Percentiles rank a stretch among this genome's conserved stretches.
Conservation (phyloP, 1,140 invertebrate genomes). For the Papilio polyxenes region DNA sequence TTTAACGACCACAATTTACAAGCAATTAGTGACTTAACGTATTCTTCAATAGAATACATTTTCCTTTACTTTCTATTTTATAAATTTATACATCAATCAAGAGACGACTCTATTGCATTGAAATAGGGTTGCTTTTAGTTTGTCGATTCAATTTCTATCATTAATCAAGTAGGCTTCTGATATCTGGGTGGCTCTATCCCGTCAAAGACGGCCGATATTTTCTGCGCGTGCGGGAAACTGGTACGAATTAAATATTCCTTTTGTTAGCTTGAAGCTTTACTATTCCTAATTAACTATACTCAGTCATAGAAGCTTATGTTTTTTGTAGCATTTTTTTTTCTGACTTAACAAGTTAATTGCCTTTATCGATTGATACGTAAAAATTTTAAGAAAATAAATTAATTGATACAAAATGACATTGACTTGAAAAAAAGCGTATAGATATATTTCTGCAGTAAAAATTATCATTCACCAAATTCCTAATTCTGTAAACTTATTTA, state of each 20-base stretch:
- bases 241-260: conserved; percentile 15
- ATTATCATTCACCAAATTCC: no score
- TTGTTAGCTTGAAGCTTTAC: background rate
- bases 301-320: no score
- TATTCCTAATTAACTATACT: background rate
- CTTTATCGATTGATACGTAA: no score
- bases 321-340: no score
- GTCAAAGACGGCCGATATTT: conserved; percentile 3
- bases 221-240: background rate
- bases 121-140: background rate
- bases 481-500: no score
- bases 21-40: background rate
- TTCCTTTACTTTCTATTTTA: background rate
- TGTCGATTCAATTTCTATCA: background rate
- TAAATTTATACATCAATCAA: background rate
- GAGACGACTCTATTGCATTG: background rate
- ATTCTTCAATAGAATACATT: background rate
- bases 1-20: background rate
- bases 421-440: no score
- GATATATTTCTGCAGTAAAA: no score
- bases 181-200: background rate
- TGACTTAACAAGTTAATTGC: no score
- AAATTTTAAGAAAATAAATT: no score
- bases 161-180: conserved; percentile 8
- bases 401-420: no score